phyloP scores from a whole-genome alignment of 1,140 invertebrate species.

The Papilio helenus region DNA sequence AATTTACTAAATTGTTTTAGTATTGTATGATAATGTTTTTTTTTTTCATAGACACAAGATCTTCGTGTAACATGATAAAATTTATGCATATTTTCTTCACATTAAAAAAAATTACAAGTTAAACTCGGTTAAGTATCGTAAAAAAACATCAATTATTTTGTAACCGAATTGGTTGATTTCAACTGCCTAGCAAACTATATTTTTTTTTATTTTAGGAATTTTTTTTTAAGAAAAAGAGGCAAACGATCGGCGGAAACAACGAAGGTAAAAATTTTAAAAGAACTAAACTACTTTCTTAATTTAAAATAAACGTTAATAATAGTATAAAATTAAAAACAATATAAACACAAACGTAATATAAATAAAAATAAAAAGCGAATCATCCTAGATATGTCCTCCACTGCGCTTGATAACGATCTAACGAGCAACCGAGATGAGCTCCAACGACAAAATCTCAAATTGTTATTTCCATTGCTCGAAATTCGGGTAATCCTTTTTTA shows the following conservation, averaged over 20 bases:
- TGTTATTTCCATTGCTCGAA: constrained; percentile 17
- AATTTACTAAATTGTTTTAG: background rate
- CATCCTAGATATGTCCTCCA: constrained; percentile 12
- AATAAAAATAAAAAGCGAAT: constrained; percentile 17
- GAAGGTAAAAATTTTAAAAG: background rate
- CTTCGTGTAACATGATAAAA: background rate
- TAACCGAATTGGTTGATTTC: too few species aligned
- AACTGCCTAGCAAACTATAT: too few species aligned
- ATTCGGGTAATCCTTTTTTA: constrained; percentile 6
- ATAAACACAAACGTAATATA: background rate
- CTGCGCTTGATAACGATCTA: constrained; percentile 2
- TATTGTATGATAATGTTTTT: background rate
- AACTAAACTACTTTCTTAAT: too few species aligned
- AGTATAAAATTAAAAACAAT: background rate
- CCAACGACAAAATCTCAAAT: constrained; percentile 20
- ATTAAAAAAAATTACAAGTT: background rate
- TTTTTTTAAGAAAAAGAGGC: background rate
- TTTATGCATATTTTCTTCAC: background rate
- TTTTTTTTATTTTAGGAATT: too few species aligned
- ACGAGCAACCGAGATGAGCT: constrained; percentile 11
- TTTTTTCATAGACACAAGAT: background rate
- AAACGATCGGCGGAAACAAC: background rate
- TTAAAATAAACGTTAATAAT: background rate
- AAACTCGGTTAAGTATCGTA: too few species aligned
- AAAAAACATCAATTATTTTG: too few species aligned